phyloP scores from a whole-genome alignment of 2,113 vertebrate genomes.

The Scophthalmus maximus region DNA sequence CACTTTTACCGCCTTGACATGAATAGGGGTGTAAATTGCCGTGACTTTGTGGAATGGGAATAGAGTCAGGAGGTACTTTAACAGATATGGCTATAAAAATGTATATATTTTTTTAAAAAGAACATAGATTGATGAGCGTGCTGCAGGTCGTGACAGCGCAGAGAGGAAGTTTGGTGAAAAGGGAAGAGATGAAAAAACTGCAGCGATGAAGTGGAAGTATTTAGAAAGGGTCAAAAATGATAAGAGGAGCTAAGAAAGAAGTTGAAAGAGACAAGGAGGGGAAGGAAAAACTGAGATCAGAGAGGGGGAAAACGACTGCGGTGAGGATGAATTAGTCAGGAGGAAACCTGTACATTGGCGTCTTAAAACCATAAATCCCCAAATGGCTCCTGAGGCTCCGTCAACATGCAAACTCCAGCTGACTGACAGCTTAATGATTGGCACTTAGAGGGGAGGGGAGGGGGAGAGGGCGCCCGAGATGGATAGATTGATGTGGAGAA shows the following conservation, averaged over 20 bases:
- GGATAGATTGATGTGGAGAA: conserved; percentile 54
- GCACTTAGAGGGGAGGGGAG: conserved; percentile 59
- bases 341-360: conserved; percentile 47
- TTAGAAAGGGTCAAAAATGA: background rate
- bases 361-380: conserved; percentile 51
- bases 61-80: conserved; percentile 66
- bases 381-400: conserved; percentile 37
- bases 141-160: background rate
- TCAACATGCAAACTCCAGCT: conserved; percentile 58
- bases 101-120: conserved; percentile 43
- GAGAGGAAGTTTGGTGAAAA: conserved; percentile 11
- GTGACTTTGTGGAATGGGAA: conserved; percentile 59
- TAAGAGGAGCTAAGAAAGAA: too few species aligned
- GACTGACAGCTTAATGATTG: conserved; percentile 74
- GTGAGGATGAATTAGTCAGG: conserved; percentile 36
- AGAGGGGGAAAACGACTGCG: background rate
- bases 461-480: conserved; percentile 15
- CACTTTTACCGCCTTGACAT: conserved; percentile 31
- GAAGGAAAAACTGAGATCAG: background rate
- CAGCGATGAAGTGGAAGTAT: conserved; percentile 1
- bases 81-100: conserved; percentile 69
- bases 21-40: conserved; percentile 74
- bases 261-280: background rate
- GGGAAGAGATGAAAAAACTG: background rate
- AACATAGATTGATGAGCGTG: conserved; percentile 47